Conservation (phyloP, 2,797 vertebrate species). For the Sebastes paucispinis region DNA sequence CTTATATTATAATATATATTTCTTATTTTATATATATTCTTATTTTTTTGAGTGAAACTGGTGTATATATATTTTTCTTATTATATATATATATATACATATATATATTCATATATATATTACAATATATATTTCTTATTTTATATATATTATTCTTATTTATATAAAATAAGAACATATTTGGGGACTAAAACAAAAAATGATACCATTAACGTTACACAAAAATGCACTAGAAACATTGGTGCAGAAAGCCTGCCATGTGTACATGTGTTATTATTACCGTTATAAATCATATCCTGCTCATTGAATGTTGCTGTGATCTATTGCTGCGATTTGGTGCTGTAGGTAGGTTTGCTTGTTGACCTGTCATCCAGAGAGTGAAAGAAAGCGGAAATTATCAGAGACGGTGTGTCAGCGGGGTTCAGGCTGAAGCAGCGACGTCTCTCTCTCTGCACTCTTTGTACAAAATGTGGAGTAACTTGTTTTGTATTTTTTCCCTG, state of each 20-base stretch:
- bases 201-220: neutral
- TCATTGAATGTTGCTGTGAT: constrained; percentile 36
- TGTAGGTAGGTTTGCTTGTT: constrained; percentile 5
- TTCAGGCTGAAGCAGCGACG: constrained; percentile 12
- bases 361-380: constrained; percentile 49
- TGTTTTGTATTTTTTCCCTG: neutral
- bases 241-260: neutral
- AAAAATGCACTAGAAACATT: neutral
- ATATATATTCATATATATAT: neutral
- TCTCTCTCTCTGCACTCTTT: constrained; percentile 1
- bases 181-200: neutral
- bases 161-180: no score
- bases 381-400: constrained; percentile 73
- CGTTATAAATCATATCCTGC: constrained; percentile 8
- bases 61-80: no score
- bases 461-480: constrained; percentile 39
- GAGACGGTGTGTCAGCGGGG: neutral
- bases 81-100: no score
- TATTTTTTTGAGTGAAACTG: no score
- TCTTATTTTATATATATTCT: no score
- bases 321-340: neutral
- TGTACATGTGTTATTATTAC: neutral
- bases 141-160: no score
- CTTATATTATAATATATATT: no score
- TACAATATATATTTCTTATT: no score